Conservation (phyloP, 2,888 invertebrate genomes). For the Helobdella robusta region DNA sequence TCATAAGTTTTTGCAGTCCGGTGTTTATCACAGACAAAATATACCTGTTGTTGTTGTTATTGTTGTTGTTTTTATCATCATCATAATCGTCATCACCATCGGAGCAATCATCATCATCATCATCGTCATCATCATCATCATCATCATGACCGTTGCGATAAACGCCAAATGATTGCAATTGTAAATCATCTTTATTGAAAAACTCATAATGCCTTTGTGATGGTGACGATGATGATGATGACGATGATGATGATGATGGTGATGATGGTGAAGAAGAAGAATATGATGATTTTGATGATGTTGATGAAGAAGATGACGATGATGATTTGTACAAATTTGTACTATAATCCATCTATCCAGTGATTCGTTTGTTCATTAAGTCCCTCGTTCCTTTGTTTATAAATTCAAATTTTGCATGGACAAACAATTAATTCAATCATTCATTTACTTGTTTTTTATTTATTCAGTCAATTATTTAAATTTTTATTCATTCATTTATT, state of each 20-base stretch:
- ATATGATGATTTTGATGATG: slow-evolving; percentile 15
- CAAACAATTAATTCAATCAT: background rate
- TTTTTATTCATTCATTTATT: too few relatives aligned
- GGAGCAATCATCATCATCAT: background rate
- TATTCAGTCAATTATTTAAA: too few relatives aligned
- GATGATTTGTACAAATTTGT: slow-evolving; percentile 6
- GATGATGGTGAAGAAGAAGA: slow-evolving; percentile 26
- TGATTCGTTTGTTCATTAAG: too few relatives aligned
- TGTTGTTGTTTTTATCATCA: background rate
- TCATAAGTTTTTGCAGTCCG: too few relatives aligned
- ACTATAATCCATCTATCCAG: background rate
- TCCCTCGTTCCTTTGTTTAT: too few relatives aligned
- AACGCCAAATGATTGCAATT: too few relatives aligned
- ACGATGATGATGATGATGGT: slow-evolving; percentile 30
- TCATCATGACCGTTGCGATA: slow-evolving; percentile 22
- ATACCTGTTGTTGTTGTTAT: too few relatives aligned
- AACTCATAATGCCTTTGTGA: background rate
- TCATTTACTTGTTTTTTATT: too few relatives aligned
- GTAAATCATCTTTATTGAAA: slow-evolving; percentile 6
- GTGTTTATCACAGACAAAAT: too few relatives aligned
- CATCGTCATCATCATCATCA: slow-evolving; percentile 14
- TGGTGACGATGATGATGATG: slow-evolving; percentile 27
- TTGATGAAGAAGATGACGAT: slow-evolving; percentile 14
- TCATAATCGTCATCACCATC: background rate
- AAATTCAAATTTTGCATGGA: too few relatives aligned